Percentiles rank a stretch among this genome's conserved stretches.
Evolutionary conservation across 1,140 invertebrate genomes (phyloP).

Genomic region (Choristoneura fumiferana): DNA sequence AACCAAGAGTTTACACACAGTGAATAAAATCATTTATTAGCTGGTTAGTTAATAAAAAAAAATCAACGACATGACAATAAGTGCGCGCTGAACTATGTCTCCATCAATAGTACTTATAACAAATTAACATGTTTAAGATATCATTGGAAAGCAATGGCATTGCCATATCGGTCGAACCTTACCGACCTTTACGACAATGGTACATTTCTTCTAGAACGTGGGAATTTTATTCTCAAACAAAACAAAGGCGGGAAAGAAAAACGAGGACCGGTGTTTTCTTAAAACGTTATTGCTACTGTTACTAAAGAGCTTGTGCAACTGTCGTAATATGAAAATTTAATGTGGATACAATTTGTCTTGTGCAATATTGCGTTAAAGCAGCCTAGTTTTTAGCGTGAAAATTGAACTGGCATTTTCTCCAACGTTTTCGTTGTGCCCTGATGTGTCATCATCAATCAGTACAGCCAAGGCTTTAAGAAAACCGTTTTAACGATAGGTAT

Average conservation of each 20-base stretch:
- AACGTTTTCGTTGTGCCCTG: no score
- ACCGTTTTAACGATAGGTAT: no score
- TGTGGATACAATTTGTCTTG: slow-evolving; percentile 10
- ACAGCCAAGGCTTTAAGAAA: no score
- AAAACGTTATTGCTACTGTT: slow-evolving; percentile 45
- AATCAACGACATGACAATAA: no score
- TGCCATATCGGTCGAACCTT: neutral
- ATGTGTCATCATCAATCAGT: no score
- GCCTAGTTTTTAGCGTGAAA: neutral
- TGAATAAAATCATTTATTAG: no score
- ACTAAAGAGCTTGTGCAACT: slow-evolving; percentile 36
- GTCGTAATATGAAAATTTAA: slow-evolving; percentile 25
- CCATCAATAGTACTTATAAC: no score
- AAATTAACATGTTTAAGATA: neutral
- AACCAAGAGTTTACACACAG: no score
- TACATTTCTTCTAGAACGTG: slow-evolving; percentile 51
- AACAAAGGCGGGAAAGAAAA: slow-evolving; percentile 55
- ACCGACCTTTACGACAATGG: slow-evolving; percentile 35
- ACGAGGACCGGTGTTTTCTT: slow-evolving; percentile 44
- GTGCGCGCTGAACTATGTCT: no score
- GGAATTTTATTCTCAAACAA: slow-evolving; percentile 47
- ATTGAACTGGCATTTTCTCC: neutral
- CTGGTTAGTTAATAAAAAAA: no score
- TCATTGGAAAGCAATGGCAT: slow-evolving; percentile 11
- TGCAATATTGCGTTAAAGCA: slow-evolving; percentile 22